Evolutionary conservation across 2,113 vertebrate species (phyloP).

Genomic region (Oryzias javanicus): DNA sequence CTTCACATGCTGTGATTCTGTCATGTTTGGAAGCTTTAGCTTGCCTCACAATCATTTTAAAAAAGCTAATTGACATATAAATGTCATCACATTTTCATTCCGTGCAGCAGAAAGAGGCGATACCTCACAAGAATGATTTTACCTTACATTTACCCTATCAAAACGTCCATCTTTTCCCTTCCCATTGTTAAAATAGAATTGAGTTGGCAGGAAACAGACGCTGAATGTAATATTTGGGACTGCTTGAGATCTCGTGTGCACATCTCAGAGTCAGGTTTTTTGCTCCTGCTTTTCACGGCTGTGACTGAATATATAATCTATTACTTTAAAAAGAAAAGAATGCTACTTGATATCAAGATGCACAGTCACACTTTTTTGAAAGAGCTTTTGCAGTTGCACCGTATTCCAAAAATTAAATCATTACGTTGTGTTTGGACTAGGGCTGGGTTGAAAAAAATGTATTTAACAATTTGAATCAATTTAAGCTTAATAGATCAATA

Average conservation of each 20-base stretch:
- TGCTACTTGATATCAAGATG: no score
- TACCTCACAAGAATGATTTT: slow-evolving; percentile 3
- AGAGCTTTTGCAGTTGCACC: no score
- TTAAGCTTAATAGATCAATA: no score
- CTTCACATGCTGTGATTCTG: slow-evolving; percentile 1
- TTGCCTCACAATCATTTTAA: neutral
- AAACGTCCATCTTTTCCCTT: neutral
- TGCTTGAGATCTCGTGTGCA: slow-evolving; percentile 36
- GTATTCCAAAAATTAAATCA: no score
- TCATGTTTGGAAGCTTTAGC: slow-evolving; percentile 1
- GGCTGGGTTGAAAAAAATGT: no score
- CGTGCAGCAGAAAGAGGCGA: slow-evolving; percentile 3
- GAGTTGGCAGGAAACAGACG: slow-evolving; percentile 44
- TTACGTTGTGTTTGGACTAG: no score
- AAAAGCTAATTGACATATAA: neutral
- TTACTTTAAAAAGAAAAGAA: no score
- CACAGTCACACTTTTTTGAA: no score
- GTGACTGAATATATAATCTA: no score
- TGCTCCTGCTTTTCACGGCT: slow-evolving; percentile 15
- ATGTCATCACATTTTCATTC: slow-evolving; percentile 6
- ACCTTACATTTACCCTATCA: slow-evolving; percentile 11
- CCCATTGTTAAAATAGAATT: slow-evolving; percentile 25
- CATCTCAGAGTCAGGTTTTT: slow-evolving; percentile 38
- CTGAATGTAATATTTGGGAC: slow-evolving; percentile 40
- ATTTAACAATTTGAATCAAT: no score